phyloP scores from a whole-genome alignment of 1,140 invertebrate genomes.

The Cylas formicarius region DNA sequence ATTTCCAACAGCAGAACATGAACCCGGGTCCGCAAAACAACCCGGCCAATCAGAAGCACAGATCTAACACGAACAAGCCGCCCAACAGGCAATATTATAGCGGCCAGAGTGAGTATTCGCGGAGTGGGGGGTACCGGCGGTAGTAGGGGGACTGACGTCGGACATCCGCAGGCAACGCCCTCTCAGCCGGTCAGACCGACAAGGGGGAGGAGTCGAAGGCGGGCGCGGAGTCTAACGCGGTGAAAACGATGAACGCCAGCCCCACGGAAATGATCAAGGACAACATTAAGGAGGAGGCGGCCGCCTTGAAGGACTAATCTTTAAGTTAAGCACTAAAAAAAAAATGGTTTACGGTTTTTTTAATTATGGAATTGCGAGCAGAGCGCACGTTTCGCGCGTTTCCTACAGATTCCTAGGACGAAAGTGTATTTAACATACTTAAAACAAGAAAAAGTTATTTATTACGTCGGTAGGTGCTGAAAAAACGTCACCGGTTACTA shows the following conservation, averaged over 20 bases:
- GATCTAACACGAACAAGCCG: conserved; percentile 34
- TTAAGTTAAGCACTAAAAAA: conserved; percentile 32
- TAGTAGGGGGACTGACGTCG: conserved; percentile 3
- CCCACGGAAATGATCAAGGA: conserved; percentile 27
- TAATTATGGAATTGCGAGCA: not conserved
- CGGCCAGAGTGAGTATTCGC: conserved; percentile 33
- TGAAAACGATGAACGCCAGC: conserved; percentile 16
- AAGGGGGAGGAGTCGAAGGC: conserved; percentile 33
- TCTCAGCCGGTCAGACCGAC: conserved; percentile 30
- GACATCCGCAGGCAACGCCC: conserved; percentile 22
- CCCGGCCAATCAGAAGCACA: conserved; percentile 28
- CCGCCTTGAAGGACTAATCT: conserved; percentile 33
- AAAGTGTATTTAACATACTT: conserved; percentile 18
- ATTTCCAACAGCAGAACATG: conserved; percentile 34
- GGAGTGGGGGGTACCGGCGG: no score
- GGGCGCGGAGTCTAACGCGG: conserved; percentile 9
- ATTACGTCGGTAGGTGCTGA: conserved; percentile 8
- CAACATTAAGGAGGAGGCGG: conserved; percentile 29
- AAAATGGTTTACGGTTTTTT: not conserved
- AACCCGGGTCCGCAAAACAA: conserved; percentile 30
- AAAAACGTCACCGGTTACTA: conserved; percentile 10
- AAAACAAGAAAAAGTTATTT: conserved; percentile 16
- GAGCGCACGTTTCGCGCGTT: not conserved
- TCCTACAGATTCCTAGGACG: conserved; percentile 1
- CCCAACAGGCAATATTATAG: conserved; percentile 36